A percentile compares a stretch with the other conserved stretches of the same genome.
phyloP scores from a whole-genome alignment of 2,113 vertebrate genomes.

The Poecile atricapillus region DNA sequence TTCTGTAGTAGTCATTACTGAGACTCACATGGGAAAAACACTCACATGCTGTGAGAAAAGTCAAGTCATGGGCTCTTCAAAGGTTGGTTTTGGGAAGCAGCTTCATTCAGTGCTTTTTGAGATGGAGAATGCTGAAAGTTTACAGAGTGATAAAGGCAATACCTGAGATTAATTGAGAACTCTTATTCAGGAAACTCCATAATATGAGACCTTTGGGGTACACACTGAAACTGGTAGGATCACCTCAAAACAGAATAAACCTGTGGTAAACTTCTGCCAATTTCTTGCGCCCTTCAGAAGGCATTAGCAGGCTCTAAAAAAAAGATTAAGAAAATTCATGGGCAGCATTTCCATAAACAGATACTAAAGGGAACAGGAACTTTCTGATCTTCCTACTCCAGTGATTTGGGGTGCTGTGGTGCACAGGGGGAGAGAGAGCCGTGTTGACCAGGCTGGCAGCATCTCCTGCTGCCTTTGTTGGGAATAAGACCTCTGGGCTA shows the following conservation, averaged over 20 bases:
- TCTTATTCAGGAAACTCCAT: neutral
- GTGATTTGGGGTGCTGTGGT: neutral
- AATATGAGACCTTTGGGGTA: neutral
- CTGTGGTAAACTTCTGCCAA: neutral
- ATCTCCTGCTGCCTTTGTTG: neutral
- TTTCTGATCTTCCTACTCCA: neutral
- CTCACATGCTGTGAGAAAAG: neutral
- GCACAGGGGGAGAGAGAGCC: neutral
- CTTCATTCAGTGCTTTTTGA: neutral
- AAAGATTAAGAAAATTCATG: neutral
- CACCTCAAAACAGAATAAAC: neutral
- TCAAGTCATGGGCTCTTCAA: neutral
- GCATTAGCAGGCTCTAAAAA: neutral
- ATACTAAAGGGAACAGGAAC: neutral
- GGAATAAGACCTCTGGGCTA: neutral
- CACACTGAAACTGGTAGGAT: neutral
- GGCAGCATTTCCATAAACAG: neutral
- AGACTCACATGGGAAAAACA: neutral
- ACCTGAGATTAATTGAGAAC: neutral
- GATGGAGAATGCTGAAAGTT: neutral
- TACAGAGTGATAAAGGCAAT: neutral
- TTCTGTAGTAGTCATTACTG: neutral
- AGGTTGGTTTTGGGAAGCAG: neutral
- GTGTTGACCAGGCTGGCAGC: neutral
- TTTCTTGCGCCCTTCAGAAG: neutral